Percentiles rank a stretch among this genome's conserved stretches.
Evolutionary conservation across 2,797 vertebrate species (phyloP).

Genomic region (Pseudochaenichthys georgianus): DNA sequence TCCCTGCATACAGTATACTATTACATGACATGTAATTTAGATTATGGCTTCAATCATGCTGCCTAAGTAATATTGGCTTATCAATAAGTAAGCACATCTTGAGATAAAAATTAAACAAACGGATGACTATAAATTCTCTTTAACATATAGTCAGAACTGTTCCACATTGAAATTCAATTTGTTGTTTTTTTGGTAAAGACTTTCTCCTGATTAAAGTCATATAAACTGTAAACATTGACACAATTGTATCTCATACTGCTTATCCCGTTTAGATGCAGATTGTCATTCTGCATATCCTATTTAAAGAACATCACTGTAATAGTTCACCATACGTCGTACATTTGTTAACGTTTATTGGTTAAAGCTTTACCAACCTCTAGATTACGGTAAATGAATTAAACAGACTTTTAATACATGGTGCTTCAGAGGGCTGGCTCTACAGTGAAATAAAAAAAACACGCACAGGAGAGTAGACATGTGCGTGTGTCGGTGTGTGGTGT

Average conservation of each 20-base stretch:
- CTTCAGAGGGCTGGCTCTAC: not conserved
- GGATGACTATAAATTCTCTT: not conserved
- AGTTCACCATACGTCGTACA: slow-evolving; percentile 30
- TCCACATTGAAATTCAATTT: not conserved
- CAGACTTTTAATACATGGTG: slow-evolving; percentile 7
- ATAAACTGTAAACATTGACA: not conserved
- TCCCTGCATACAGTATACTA: not conserved
- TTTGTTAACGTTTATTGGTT: not conserved
- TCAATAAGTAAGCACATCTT: not conserved
- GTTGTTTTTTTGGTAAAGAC: not conserved
- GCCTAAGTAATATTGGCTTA: not conserved
- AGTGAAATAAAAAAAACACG: not conserved
- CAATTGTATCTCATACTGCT: not conserved
- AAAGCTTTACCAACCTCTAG: not conserved
- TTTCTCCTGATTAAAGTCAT: not conserved
- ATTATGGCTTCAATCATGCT: not conserved
- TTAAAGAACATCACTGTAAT: slow-evolving; percentile 35
- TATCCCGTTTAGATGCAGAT: slow-evolving; percentile 5
- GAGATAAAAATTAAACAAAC: not conserved
- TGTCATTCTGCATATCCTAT: slow-evolving; percentile 34
- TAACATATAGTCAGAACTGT: not conserved
- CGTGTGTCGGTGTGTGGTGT: not conserved
- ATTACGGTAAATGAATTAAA: slow-evolving; percentile 1
- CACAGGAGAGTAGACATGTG: slow-evolving; percentile 7
- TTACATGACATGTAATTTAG: not conserved